These are phyloP conservation scores for Nipponia nippon DNA, from an alignment of 2,113 vertebrate genomes.

Conservation along the genomic window DNA sequence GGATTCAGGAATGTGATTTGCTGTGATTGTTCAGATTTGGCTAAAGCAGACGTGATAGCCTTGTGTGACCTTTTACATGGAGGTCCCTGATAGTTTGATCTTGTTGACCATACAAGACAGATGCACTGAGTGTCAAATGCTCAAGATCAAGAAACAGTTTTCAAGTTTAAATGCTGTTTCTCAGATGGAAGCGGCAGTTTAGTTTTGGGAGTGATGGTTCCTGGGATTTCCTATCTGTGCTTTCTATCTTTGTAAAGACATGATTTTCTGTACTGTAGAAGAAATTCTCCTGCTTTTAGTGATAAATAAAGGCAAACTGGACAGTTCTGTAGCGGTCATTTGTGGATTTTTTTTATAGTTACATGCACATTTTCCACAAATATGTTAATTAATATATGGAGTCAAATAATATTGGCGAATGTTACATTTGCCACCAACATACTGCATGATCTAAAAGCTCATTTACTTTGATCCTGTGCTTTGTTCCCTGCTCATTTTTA, in stretches of 20 bases:
- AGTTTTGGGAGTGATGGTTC: neutral
- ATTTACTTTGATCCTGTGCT: neutral
- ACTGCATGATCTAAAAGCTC: neutral
- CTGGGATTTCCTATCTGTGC: neutral
- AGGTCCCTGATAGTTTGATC: neutral
- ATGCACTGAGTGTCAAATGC: neutral
- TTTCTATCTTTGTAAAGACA: neutral
- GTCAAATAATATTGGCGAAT: neutral
- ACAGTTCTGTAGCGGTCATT: neutral
- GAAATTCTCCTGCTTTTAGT: neutral
- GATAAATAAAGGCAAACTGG: neutral
- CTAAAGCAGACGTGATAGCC: neutral
- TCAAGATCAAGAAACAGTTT: neutral
- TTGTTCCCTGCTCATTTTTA: neutral
- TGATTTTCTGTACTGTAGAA: neutral
- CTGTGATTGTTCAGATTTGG: neutral
- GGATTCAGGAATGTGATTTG: neutral
- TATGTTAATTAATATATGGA: neutral
- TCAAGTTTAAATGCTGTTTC: neutral
- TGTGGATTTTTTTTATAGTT: neutral
- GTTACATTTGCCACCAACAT: neutral
- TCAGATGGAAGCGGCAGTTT: neutral
- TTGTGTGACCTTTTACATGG: neutral
- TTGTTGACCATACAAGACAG: neutral
- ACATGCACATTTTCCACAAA: neutral